Base-by-base conservation (phyloP, 23 tunicate genomes). In the Clavelina lepadiformis region DNA sequence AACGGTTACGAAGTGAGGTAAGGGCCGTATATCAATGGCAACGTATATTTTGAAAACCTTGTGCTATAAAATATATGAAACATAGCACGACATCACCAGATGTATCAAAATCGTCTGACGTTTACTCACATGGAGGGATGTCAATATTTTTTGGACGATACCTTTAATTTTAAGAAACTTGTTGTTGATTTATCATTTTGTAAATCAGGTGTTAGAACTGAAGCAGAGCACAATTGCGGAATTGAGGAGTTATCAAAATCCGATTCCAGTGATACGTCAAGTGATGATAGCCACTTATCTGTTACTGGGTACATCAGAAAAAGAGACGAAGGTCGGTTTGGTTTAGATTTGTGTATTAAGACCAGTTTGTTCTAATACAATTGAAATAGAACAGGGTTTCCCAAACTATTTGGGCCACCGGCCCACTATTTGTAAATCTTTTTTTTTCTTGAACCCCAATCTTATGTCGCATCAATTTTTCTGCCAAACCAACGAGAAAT, bases 201-300 rank as follows among this genome's bases (percentile, higher is more conserved):
- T 41, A 41, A 15, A 41, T 20, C 38, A 94, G 95, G 95, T 94
- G 37, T 51, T 94, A 32, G 91, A 80, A 46, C 55, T 86, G 66
- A 94, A 94, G 51, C 94, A 93, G 51, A 89, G 95, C 55, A 94
- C 99, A 30, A 94, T 94, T 38, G 83, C 92, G 22, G 99, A 94
- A 54, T 41, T 94, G 3, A 68, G 99, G 22, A 86, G 95, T 56
- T 94, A 94, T 61, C 74, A 94, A 51, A 80, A 66, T 20, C 99
- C 99, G 29, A 81, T 83, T 25, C 68, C 62, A 2, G 64, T 74
- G 33, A 81, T 94, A 18, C 95, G 78, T 31, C 55, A 64, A 18
- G 95, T 94, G 23, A 94, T 94, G 99, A 80, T 69, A 28, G 99
- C 99, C 24, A 94, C 99, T 0, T 94, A 86, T 45, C 56, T 94